These are phyloP conservation scores for Dryobates pubescens DNA, from an alignment of 2,797 vertebrate genomes.

Conservation along the genomic window DNA sequence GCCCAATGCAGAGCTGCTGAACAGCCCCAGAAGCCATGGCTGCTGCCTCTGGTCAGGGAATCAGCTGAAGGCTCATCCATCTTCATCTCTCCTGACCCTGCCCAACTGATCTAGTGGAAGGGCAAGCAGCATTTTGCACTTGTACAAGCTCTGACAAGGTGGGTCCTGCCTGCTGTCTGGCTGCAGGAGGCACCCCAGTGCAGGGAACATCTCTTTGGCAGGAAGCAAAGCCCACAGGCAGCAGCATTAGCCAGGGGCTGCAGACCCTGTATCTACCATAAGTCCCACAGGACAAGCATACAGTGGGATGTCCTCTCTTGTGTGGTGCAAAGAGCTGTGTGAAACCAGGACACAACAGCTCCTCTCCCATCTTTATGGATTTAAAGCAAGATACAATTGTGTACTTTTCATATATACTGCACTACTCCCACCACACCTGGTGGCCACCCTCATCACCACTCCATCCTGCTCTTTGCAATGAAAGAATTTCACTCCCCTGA, in stretches of 20 bases:
- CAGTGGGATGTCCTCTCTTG: rapidly evolving
- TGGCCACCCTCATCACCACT: rapidly evolving
- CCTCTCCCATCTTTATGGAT: not conserved
- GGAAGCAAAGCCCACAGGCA: not conserved
- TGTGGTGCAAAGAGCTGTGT: rapidly evolving
- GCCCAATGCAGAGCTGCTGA: rapidly evolving
- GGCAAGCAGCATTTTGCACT: rapidly evolving
- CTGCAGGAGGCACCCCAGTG: not conserved
- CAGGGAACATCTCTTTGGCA: not conserved
- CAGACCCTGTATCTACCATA: not conserved
- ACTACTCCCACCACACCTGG: not conserved
- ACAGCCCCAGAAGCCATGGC: not conserved
- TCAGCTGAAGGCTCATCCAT: not conserved
- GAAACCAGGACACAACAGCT: not conserved
- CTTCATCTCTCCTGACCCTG: not conserved
- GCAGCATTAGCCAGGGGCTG: rapidly evolving
- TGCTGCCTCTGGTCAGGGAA: not conserved
- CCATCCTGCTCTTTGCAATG: not conserved
- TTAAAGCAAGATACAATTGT: not conserved
- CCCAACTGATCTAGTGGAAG: rapidly evolving
- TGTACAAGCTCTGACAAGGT: too few species aligned
- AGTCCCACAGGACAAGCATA: rapidly evolving
- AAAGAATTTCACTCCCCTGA: not conserved
- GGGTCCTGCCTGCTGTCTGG: rapidly evolving
- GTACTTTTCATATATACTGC: rapidly evolving